phyloP scores from a whole-genome alignment of 2,888 invertebrate genomes.

The Nomada fabriciana region DNA sequence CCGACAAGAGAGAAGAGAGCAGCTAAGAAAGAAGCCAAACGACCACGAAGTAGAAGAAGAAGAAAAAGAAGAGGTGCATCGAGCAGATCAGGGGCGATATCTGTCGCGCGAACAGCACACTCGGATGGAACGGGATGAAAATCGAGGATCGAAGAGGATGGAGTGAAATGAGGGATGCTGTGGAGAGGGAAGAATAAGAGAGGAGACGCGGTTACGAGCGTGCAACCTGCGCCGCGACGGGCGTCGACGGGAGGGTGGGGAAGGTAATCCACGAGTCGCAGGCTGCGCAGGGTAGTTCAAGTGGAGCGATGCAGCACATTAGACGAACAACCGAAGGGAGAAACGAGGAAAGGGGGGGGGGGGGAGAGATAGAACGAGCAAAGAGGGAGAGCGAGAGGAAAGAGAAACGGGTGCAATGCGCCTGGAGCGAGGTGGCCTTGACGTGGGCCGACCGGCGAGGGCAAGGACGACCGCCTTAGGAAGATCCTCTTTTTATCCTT shows the following conservation, averaged over 20 bases:
- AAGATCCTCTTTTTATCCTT: conserved; percentile 74
- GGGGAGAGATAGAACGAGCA: conserved; percentile 2
- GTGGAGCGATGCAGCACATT: conserved; percentile 73
- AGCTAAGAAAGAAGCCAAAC: neutral
- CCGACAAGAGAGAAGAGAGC: conserved; percentile 36
- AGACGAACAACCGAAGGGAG: conserved; percentile 54
- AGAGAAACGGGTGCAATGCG: conserved; percentile 81
- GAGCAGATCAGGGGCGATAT: conserved; percentile 60
- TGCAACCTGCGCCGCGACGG: conserved; percentile 58
- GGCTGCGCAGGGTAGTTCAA: conserved; percentile 68
- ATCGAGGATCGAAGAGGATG: conserved; percentile 11
- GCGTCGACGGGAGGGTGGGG: conserved; percentile 16
- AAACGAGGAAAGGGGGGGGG: neutral
- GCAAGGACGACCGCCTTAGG: conserved; percentile 83
- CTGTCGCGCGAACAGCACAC: conserved; percentile 47
- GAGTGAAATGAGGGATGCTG: neutral
- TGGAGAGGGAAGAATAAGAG: neutral
- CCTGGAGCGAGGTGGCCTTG: conserved; percentile 82
- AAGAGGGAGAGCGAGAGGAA: conserved; percentile 22
- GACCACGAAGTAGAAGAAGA: neutral
- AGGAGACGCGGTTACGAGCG: neutral
- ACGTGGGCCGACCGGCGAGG: conserved; percentile 81
- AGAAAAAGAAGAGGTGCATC: conserved; percentile 18
- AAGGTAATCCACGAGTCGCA: conserved; percentile 16
- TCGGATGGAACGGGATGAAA: conserved; percentile 5